These are phyloP conservation scores for Heliocidaris tuberculata DNA, from an alignment of 35 echinoderm and acorn worm species.

Conservation along the genomic window DNA sequence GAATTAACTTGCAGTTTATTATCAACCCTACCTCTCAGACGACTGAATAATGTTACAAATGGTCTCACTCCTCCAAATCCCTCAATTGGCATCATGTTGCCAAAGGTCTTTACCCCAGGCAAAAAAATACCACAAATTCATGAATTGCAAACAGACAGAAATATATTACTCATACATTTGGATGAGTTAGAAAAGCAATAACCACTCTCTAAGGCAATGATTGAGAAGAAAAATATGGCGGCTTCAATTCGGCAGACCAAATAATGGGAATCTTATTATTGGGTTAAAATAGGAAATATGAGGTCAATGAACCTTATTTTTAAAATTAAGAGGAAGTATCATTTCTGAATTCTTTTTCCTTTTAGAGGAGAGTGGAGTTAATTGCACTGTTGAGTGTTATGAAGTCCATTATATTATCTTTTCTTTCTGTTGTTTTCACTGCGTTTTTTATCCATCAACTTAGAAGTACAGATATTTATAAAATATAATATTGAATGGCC, in stretches of 20 bases:
- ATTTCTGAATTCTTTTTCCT: not conserved
- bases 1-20: not conserved
- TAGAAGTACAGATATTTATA: no score
- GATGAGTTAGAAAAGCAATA: constrained; percentile 17
- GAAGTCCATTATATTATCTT: no score
- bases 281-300: not conserved
- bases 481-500: no score
- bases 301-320: not conserved
- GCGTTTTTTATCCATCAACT: no score
- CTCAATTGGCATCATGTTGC: not conserved
- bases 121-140: not conserved
- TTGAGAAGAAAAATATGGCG: not conserved
- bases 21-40: not conserved
- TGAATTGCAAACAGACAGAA: not conserved
- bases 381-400: not conserved
- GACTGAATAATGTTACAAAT: not conserved
- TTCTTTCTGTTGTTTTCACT: no score
- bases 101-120: not conserved
- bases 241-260: not conserved
- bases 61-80: not conserved
- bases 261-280: not conserved
- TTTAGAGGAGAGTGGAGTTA: not conserved
- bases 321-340: not conserved
- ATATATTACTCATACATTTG: not conserved
- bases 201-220: not conserved